These are phyloP conservation scores for pig (Sus scrofa) DNA, from an alignment of 2,113 vertebrate species.

Conservation along the genomic window DNA sequence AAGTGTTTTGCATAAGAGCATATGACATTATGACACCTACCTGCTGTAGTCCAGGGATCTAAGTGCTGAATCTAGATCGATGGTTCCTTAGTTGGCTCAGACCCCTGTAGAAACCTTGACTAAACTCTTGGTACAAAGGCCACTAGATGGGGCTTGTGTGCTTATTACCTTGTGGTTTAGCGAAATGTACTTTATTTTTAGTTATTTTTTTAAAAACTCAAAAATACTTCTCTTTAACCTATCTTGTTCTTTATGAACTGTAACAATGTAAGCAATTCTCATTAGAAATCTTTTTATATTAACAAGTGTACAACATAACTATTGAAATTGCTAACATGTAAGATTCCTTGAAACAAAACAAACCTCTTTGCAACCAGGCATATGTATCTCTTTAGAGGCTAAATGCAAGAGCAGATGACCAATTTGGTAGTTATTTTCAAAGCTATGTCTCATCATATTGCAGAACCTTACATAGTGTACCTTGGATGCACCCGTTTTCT, in stretches of 20 bases:
- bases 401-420: not conserved
- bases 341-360: slow-evolving; percentile 23
- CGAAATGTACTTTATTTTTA: not conserved
- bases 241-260: not conserved
- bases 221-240: slow-evolving; percentile 51
- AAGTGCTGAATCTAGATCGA: not conserved
- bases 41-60: not conserved
- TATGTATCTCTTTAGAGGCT: slow-evolving; percentile 20
- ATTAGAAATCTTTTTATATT: slow-evolving; percentile 36
- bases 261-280: slow-evolving; percentile 16
- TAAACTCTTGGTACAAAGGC: slow-evolving; percentile 48
- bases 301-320: not conserved
- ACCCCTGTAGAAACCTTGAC: slow-evolving; percentile 1
- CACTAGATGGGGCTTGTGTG: slow-evolving; percentile 81
- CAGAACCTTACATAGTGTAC: not conserved
- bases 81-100: not conserved
- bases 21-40: no score
- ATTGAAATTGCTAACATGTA: not conserved
- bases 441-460: not conserved
- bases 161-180: slow-evolving; percentile 45
- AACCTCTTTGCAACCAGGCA: not conserved
- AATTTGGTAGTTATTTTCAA: slow-evolving; percentile 2
- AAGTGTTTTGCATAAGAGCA: not conserved
- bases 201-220: not conserved
- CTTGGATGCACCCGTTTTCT: not conserved